A percentile compares a stretch with the other conserved stretches of the same genome.
Conservation (phyloP, 1,140 invertebrate species). For the Uloborus diversus region DNA sequence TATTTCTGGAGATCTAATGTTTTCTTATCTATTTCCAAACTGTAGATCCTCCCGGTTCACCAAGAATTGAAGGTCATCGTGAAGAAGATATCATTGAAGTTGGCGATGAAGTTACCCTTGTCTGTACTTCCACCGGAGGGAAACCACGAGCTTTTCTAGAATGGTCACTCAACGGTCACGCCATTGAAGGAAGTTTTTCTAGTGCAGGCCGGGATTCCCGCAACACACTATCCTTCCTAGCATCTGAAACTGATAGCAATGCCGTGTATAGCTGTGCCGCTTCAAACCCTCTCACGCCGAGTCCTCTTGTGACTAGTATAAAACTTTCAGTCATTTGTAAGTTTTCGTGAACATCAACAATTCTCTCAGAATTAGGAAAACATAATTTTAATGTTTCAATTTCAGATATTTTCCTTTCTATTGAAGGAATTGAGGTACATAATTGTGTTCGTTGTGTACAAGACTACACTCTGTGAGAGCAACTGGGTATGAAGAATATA, state of each 20-base stretch:
- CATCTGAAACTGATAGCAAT: conserved; percentile 87
- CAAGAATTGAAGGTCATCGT: conserved; percentile 87
- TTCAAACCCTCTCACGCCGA: conserved; percentile 85
- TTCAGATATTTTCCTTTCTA: too few species aligned
- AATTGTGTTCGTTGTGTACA: too few species aligned
- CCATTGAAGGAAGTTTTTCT: conserved; percentile 75
- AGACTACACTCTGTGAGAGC: too few species aligned
- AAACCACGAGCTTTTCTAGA: conserved; percentile 75
- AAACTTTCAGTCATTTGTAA: conserved; percentile 35
- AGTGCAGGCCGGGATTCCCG: conserved; percentile 82
- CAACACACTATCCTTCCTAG: conserved; percentile 85
- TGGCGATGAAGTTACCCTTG: conserved; percentile 84
- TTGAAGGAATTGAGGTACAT: too few species aligned
- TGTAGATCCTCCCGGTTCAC: conserved; percentile 88
- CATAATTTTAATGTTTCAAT: too few species aligned
- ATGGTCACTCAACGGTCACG: conserved; percentile 66
- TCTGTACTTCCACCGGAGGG: conserved; percentile 90
- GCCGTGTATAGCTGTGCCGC: conserved; percentile 92
- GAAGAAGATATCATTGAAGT: conserved; percentile 80
- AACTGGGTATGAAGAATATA: too few species aligned
- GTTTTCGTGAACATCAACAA: not conserved
- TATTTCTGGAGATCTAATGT: too few species aligned
- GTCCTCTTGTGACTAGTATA: conserved; percentile 82
- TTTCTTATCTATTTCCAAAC: too few species aligned
- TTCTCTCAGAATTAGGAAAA: not conserved